Percentiles rank a stretch among this genome's conserved stretches.
Conservation (phyloP, 2,888 invertebrate genomes). For the Itoplectis maculator region DNA sequence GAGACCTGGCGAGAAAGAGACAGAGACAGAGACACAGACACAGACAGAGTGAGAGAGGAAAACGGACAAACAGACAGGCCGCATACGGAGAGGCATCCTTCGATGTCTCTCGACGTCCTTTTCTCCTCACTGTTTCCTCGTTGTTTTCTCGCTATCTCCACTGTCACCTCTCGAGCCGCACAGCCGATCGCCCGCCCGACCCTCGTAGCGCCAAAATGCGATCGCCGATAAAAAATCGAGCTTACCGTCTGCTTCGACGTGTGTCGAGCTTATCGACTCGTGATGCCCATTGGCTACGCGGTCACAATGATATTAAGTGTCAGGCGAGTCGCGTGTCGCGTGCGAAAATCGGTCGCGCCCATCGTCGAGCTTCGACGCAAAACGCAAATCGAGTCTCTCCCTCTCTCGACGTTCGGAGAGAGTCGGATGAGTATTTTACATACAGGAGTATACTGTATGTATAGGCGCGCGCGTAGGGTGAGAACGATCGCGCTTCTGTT, state of each 20-base stretch:
- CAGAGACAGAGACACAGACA: too few relatives aligned
- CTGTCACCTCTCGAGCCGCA: not conserved
- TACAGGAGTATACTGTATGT: too few relatives aligned
- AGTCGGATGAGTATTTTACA: constrained; percentile 11
- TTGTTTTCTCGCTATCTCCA: not conserved
- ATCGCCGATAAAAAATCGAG: constrained; percentile 9
- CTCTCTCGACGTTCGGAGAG: not conserved
- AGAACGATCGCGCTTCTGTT: constrained; percentile 41
- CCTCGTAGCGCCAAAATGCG: too few relatives aligned
- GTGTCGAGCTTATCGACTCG: too few relatives aligned
- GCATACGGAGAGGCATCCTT: constrained; percentile 5
- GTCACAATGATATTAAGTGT: too few relatives aligned
- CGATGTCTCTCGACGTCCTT: too few relatives aligned
- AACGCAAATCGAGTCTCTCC: constrained; percentile 18
- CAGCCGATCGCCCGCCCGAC: too few relatives aligned
- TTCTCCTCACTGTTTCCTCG: not conserved
- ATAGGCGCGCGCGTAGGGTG: not conserved
- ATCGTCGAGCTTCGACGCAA: too few relatives aligned
- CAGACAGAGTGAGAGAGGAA: constrained; percentile 22
- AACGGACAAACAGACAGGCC: constrained; percentile 11
- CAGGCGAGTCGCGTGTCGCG: too few relatives aligned
- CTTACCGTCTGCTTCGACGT: not conserved
- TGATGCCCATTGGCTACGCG: too few relatives aligned
- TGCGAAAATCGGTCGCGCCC: too few relatives aligned
- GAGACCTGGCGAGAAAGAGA: constrained; percentile 43